Conservation (phyloP, 2,888 invertebrate genomes). For the Leptopilina syphax region DNA sequence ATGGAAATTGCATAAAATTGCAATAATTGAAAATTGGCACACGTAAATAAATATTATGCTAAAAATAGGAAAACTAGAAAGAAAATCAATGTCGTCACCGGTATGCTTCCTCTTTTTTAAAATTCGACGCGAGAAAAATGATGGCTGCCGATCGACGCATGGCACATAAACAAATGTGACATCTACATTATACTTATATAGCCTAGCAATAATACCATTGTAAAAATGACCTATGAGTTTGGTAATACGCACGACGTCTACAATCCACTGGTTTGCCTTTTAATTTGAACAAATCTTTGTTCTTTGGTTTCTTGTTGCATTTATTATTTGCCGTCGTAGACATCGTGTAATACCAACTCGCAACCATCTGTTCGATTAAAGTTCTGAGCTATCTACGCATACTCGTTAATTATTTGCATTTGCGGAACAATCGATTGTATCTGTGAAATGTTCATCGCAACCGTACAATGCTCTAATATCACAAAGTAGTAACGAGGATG, state of each 20-base stretch:
- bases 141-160: constrained; percentile 61
- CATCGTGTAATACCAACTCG: constrained; percentile 63
- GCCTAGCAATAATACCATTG: constrained; percentile 73
- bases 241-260: constrained; percentile 53
- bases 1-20: too few species aligned
- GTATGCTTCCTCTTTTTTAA: constrained; percentile 44
- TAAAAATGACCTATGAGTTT: constrained; percentile 73
- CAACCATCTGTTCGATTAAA: constrained; percentile 71
- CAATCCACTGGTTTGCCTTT: not conserved
- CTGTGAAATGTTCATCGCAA: constrained; percentile 47
- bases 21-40: too few species aligned
- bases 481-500: constrained; percentile 1
- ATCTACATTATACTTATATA: constrained; percentile 66
- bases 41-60: not conserved
- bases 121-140: constrained; percentile 46
- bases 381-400: constrained; percentile 66
- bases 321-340: constrained; percentile 27
- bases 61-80: not conserved
- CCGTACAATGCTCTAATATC: constrained; percentile 43
- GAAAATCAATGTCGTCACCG: constrained; percentile 46
- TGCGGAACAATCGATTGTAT: constrained; percentile 53
- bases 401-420: constrained; percentile 59
- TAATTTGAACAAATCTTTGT: not conserved
- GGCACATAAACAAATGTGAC: constrained; percentile 70
- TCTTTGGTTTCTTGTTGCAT: too few species aligned